phyloP scores from a whole-genome alignment of 2,888 invertebrate genomes.

The Noctuana brunneofusca region DNA sequence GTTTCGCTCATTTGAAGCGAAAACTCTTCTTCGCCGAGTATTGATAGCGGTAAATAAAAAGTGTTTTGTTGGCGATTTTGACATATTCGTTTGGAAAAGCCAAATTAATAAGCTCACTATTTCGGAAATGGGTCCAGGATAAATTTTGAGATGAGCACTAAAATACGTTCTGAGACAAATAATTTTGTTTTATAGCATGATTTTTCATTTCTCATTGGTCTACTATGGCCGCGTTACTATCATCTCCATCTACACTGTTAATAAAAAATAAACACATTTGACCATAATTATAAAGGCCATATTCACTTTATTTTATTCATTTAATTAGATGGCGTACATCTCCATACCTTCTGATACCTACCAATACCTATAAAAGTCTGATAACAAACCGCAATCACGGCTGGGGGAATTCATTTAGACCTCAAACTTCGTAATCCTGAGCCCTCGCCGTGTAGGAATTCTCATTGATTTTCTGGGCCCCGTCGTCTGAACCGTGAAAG shows the following conservation, averaged over 20 bases:
- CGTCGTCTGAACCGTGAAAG: conserved; percentile 63
- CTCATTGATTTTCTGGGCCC: conserved; percentile 42
- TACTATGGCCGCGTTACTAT: too few species aligned
- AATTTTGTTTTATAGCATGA: too few species aligned
- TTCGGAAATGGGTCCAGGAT: neutral
- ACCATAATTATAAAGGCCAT: too few species aligned
- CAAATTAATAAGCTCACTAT: neutral
- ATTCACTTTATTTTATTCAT: neutral
- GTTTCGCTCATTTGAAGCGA: conserved; percentile 17
- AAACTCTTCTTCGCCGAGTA: conserved; percentile 9
- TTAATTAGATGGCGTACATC: neutral
- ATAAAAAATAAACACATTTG: too few species aligned
- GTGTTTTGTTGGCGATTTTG: neutral
- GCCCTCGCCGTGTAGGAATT: conserved; percentile 40
- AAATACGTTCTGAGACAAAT: too few species aligned
- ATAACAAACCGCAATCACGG: conserved; percentile 39
- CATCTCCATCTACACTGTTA: too few species aligned
- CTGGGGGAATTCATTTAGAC: conserved; percentile 38
- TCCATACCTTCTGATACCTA: conserved; percentile 6
- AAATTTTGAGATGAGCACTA: too few species aligned
- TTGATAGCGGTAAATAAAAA: neutral
- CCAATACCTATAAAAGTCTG: conserved; percentile 26
- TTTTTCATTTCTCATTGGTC: too few species aligned
- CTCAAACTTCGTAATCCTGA: conserved; percentile 38
- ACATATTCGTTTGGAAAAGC: neutral